These are phyloP conservation scores for Berghia stephanieae DNA, from an alignment of 1,140 invertebrate genomes.

Conservation along the genomic window DNA sequence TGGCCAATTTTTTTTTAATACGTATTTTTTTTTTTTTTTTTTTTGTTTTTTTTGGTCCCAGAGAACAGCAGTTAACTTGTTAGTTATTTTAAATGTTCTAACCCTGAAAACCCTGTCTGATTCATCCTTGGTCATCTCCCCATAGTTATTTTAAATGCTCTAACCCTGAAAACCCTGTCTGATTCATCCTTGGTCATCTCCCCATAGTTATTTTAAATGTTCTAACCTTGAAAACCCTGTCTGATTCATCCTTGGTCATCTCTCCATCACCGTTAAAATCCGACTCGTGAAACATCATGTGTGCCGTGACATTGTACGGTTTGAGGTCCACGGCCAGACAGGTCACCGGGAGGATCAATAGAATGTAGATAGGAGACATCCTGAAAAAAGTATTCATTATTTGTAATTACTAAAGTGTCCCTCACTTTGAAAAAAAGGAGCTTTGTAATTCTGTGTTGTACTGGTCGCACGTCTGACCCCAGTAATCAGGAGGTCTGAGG, in stretches of 20 bases:
- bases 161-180: neutral
- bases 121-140: neutral
- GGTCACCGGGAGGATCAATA: neutral
- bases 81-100: neutral
- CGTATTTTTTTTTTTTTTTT: too few species aligned
- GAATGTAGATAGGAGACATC: too few species aligned
- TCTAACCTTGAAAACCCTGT: neutral
- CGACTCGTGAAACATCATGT: neutral
- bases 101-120: neutral
- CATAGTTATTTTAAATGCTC: neutral
- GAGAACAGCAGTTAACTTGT: too few species aligned
- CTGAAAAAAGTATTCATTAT: too few species aligned
- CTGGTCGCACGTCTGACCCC: too few species aligned
- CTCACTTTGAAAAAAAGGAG: too few species aligned
- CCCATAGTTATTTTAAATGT: neutral
- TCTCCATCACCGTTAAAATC: conserved; percentile 15
- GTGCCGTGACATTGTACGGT: conserved; percentile 26
- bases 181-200: neutral
- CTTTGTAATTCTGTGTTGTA: too few species aligned
- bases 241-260: neutral
- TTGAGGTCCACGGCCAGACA: neutral
- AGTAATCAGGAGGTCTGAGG: too few species aligned
- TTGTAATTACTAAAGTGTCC: too few species aligned
- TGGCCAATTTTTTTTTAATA: too few species aligned
- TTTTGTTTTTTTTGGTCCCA: too few species aligned